Evolutionary conservation across 2,113 vertebrate genomes (phyloP).

Genomic region (Perca schrenkii): DNA sequence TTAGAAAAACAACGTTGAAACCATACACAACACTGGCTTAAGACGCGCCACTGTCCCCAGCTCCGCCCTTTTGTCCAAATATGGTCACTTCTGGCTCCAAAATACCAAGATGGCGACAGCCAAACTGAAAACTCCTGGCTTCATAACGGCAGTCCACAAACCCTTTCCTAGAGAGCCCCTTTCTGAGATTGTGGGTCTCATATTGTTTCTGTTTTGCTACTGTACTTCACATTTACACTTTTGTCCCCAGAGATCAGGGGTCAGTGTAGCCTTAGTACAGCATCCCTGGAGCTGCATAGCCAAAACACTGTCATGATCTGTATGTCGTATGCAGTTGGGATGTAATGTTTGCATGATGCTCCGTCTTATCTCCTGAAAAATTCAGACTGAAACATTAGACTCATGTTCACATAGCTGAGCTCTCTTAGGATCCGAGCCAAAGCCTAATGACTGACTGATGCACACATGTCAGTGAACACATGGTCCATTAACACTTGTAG

Average conservation of each 20-base stretch:
- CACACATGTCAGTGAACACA: slow-evolving; percentile 41
- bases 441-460: slow-evolving; percentile 23
- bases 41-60: too few relatives aligned
- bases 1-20: too few relatives aligned
- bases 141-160: too few relatives aligned
- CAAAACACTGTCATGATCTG: background rate
- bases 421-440: slow-evolving; percentile 17
- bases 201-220: too few relatives aligned
- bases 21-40: too few relatives aligned
- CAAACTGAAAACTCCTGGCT: too few relatives aligned
- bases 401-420: background rate
- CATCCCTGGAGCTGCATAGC: background rate
- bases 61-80: too few relatives aligned
- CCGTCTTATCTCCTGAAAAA: background rate
- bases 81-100: too few relatives aligned
- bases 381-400: slow-evolving; percentile 2
- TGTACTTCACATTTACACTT: slow-evolving; percentile 8
- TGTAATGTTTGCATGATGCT: background rate
- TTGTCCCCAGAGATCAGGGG: background rate
- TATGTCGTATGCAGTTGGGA: background rate
- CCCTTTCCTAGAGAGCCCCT: too few relatives aligned
- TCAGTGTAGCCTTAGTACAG: background rate
- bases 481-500: slow-evolving; percentile 31
- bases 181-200: background rate
- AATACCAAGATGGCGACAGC: too few relatives aligned